phyloP scores from a whole-genome alignment of 2,888 invertebrate genomes.

The Drosophila hamatofila region DNA sequence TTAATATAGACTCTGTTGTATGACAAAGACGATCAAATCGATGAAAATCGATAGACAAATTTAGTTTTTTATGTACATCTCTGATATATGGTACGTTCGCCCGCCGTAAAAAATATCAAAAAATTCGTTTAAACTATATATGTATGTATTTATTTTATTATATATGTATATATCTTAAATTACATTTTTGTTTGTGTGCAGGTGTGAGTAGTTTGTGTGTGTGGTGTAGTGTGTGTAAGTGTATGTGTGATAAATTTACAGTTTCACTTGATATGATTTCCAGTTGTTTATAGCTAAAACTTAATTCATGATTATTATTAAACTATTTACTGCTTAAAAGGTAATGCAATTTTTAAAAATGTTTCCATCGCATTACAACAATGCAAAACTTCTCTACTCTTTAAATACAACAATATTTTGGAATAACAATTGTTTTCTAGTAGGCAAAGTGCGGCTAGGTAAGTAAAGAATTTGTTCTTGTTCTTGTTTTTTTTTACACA shows the following conservation, averaged over 20 bases:
- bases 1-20: too few relatives aligned
- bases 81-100: too few relatives aligned
- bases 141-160: conserved; percentile 60
- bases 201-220: conserved; percentile 46
- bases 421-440: conserved; percentile 64
- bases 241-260: conserved; percentile 73
- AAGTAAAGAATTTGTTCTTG: conserved; percentile 27
- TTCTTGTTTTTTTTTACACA: conserved; percentile 28
- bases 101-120: too few relatives aligned
- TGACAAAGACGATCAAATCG: too few relatives aligned
- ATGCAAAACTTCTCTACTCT: conserved; percentile 57
- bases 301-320: conserved; percentile 60
- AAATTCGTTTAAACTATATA: conserved; percentile 19
- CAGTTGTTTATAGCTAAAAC: conserved; percentile 69
- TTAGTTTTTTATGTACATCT: not conserved
- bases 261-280: conserved; percentile 70
- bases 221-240: conserved; percentile 26
- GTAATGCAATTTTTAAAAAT: conserved; percentile 59
- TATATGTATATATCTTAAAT: conserved; percentile 58
- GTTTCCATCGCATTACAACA: conserved; percentile 55
- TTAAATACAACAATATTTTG: conserved; percentile 63
- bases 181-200: conserved; percentile 53
- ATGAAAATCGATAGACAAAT: not conserved
- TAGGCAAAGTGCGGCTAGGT: conserved; percentile 76
- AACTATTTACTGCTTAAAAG: conserved; percentile 62